Evolutionary conservation across 2,888 invertebrate species (phyloP).

Genomic region (Rhingia rostrata): DNA sequence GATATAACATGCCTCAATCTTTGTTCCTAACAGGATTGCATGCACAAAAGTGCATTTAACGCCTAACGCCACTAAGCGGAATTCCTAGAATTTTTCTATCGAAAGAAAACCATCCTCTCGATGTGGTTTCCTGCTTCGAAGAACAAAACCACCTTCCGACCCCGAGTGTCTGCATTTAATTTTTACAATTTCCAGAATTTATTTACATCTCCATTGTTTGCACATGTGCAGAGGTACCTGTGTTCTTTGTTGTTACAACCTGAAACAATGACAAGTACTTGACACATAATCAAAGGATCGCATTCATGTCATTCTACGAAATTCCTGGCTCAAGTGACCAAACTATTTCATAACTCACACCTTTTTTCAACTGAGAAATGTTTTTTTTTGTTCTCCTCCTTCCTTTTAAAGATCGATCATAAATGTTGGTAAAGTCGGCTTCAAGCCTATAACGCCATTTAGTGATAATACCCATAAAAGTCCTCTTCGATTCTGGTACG

Average conservation of each 20-base stretch:
- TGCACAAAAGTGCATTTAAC: conserved; percentile 60
- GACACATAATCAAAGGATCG: conserved; percentile 43
- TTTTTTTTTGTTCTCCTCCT: conserved; percentile 14
- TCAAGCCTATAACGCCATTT: conserved; percentile 34
- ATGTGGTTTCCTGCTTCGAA: conserved; percentile 62
- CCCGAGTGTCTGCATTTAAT: conserved; percentile 44
- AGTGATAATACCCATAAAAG: conserved; percentile 33
- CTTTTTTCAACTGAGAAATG: neutral
- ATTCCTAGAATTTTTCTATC: conserved; percentile 45
- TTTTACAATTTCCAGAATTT: conserved; percentile 64
- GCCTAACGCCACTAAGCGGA: conserved; percentile 65
- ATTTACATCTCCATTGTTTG: conserved; percentile 63
- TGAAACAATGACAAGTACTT: conserved; percentile 58
- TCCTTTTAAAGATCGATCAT: conserved; percentile 12
- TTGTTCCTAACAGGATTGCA: conserved; percentile 59
- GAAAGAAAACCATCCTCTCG: conserved; percentile 33
- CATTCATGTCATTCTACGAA: conserved; percentile 40
- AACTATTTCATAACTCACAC: conserved; percentile 52
- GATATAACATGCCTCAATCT: conserved; percentile 28
- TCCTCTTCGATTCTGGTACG: neutral
- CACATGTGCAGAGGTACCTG: conserved; percentile 57
- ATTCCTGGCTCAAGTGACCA: conserved; percentile 45
- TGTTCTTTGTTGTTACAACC: conserved; percentile 13
- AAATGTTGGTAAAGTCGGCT: conserved; percentile 29
- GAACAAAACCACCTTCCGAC: conserved; percentile 14